Evolutionary conservation across 2,113 vertebrate genomes (phyloP).

Genomic region (Ailurus styani): DNA sequence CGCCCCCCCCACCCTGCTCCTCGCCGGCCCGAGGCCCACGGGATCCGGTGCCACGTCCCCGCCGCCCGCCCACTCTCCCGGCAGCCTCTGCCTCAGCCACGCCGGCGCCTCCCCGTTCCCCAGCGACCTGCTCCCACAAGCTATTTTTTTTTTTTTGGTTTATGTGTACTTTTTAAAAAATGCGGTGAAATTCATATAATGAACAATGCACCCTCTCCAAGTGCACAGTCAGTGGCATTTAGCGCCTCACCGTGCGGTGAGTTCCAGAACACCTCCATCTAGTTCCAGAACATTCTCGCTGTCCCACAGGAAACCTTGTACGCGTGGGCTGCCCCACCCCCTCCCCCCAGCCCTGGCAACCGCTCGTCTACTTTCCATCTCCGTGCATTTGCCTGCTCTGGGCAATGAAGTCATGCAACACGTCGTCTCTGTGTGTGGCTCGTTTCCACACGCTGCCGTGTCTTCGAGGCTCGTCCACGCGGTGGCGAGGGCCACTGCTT

Average conservation of each 20-base stretch:
- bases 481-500: fast-evolving
- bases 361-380: fast-evolving
- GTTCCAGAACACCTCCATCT: too few relatives aligned
- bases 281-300: not conserved
- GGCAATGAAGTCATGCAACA: fast-evolving
- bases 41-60: not conserved
- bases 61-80: fast-evolving
- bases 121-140: not conserved
- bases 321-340: not conserved
- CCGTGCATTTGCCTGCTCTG: not conserved
- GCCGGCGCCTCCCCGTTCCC: fast-evolving
- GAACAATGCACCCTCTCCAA: too few relatives aligned
- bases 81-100: not conserved
- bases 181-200: not conserved
- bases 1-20: too few relatives aligned
- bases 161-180: fast-evolving
- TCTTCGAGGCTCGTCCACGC: fast-evolving
- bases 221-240: not conserved
- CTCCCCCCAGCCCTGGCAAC: not conserved
- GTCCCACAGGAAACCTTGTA: not conserved
- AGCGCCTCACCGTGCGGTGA: fast-evolving
- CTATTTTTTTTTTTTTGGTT: not conserved
- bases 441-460: fast-evolving
- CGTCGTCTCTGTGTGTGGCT: fast-evolving
- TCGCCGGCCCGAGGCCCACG: not conserved